Evolutionary conservation across 2,797 vertebrate genomes (phyloP), one percentile per base, ranked within the genome.

Genomic region (Hyperoplus immaculatus): DNA sequence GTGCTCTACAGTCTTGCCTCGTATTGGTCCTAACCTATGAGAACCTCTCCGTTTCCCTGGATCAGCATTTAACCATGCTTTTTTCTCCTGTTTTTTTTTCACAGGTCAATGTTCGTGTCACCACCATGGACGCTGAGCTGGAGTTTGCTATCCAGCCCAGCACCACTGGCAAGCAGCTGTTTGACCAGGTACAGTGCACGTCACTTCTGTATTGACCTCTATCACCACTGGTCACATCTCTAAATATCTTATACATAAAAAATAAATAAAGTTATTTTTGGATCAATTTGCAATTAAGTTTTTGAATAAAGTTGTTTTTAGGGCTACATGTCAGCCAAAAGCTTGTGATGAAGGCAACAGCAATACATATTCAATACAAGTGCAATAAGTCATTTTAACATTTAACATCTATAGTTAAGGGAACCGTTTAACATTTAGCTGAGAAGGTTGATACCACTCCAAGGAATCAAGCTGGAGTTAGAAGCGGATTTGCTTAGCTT

Each of bases 71-170:
- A 68, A 87, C 68, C 72, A 29, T 66, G 53, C 21, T 41, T 12
- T 55, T 66, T 62, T 72, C 21, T 79, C 41, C 0, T 87, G 38
- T 87, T 72, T 85, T 49, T 41, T n/a, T 57, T 6, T 36, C 15
- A 11, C 88, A 99, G 98, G 95, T 99, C 94, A 99, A 98, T 1
- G 97, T 99, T 83, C 97, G 97, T 46, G 97, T 99, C 91, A 98
- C 96, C 88, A 97, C 97, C 80, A 96, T 99, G 98, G 98, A 99
- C 66, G 98, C 98, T 1, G 98, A 99, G 95, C 94, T 99, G 96
- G 98, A 99, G 92, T 99, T 99, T 74, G 97, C 98, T 88, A 97
- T 99, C 94, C 97, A 98, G 95, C 96, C 96, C 67, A 99, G 95
- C 82, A 98, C 98, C 61, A 98, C 96, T 0, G 98, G 98, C 85